These are phyloP conservation scores for Acyrthosiphon pisum DNA, from an alignment of 1,140 invertebrate species.

Conservation along the genomic window DNA sequence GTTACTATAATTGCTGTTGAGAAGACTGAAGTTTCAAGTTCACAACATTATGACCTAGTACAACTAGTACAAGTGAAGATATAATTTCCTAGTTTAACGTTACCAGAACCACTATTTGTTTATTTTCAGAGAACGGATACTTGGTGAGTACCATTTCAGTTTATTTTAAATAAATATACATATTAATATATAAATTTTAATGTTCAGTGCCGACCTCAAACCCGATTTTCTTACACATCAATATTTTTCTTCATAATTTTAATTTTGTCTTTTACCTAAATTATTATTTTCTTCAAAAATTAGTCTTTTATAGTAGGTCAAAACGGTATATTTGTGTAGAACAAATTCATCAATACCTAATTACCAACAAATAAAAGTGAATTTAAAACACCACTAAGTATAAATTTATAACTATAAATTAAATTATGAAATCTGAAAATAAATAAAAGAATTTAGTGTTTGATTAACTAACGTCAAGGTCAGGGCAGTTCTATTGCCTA, in stretches of 20 bases:
- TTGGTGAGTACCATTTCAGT: not conserved
- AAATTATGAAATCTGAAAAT: not conserved
- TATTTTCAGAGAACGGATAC: not conserved
- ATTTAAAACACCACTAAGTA: not conserved
- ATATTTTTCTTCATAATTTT: not conserved
- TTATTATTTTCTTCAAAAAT: not conserved
- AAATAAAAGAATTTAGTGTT: not conserved
- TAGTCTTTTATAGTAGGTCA: not conserved
- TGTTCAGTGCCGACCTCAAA: not conserved
- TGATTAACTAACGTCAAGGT: not conserved
- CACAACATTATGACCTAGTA: not conserved
- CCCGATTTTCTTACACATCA: not conserved
- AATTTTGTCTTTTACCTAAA: not conserved
- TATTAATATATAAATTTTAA: not conserved
- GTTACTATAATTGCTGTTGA: not conserved
- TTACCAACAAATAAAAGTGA: not conserved
- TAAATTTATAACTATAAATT: not conserved
- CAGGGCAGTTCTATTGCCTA: not conserved
- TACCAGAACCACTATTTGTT: not conserved
- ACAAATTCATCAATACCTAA: not conserved
- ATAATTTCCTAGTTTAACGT: not conserved
- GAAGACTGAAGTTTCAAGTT: conserved; percentile 8
- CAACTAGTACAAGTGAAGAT: not conserved
- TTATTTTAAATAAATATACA: not conserved
- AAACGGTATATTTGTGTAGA: not conserved